These are phyloP conservation scores for Serinus canaria DNA, from an alignment of 2,113 vertebrate species.

Conservation along the genomic window DNA sequence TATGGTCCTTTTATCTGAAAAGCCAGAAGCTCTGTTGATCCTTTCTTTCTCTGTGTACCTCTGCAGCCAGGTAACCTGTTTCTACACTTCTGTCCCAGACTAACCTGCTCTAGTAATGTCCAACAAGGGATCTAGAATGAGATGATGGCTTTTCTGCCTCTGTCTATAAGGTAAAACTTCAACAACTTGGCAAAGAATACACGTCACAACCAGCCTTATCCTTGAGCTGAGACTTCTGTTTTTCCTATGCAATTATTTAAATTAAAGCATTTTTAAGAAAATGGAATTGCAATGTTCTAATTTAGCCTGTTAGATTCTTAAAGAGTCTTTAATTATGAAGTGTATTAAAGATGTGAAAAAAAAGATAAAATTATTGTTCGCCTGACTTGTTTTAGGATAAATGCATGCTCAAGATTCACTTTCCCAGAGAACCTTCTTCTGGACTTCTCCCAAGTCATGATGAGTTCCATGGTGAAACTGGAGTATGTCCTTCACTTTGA, in stretches of 20 bases:
- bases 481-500: background rate
- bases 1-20: background rate
- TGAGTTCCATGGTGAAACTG: background rate
- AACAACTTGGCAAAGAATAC: background rate
- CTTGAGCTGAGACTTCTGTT: background rate
- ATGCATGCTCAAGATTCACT: background rate
- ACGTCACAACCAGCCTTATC: background rate
- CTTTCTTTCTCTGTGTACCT: background rate
- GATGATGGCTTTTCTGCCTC: background rate
- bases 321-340: background rate
- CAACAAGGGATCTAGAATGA: background rate
- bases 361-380: background rate
- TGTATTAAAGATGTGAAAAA: background rate
- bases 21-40: background rate
- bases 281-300: background rate
- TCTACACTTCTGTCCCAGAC: background rate
- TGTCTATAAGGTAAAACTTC: background rate
- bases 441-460: background rate
- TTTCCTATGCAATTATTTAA: background rate
- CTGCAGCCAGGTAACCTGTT: background rate
- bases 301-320: background rate
- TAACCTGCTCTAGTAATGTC: background rate
- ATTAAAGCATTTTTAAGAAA: background rate
- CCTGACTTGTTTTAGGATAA: background rate
- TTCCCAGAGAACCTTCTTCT: background rate